Evolutionary conservation across 1,140 invertebrate species (phyloP), one percentile per base, ranked within the genome.

Genomic region (Lasioglossum albipes): DNA sequence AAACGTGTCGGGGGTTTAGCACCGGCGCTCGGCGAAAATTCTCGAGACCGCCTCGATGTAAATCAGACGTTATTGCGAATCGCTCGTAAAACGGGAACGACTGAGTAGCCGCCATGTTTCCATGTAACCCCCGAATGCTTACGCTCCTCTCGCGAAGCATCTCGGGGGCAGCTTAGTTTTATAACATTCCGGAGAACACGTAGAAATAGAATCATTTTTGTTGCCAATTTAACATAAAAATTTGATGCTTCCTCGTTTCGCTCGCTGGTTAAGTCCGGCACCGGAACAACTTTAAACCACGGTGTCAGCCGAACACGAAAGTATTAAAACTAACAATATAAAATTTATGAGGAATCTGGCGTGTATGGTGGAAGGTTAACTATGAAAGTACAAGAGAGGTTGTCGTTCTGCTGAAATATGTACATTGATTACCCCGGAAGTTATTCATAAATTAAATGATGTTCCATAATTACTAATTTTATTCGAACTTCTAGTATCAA

Each of bases 181-280:
- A 59, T 9, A 59, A 59, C 57, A 59, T 59, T 6, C n/a, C 7
- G 20, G 57, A 7, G 57, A 59, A 59, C 20, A 59, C 18, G 57
- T n/a, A n/a, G 57, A 59, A 59, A 59, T 59, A 59, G 57, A 59
- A 59, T 22, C 57, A 59, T 59, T 59, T 59, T 59, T n/a, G 7
- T 59, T 59, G 20, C 57, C 57, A n/a, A n/a, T 59, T 59, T 59
- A 59, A 59, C n/a, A n/a, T 59, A 59, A 59, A 59, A n/a, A 59
- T 59, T 59, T 59, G 7, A 59, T 59, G 57, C 5, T 9, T 9
- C 57, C 20, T n/a, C n/a, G 7, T 59, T n/a, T 59, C 18, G 54
- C 9, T 54, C 16, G 16, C 16, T 5, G 1, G 52, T 16, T 13
- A 16, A 2, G 52, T 54, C 5, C 6, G 4, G 57, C 18, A n/a